phyloP scores from a whole-genome alignment of 2,888 invertebrate genomes.

The Deilephila porcellus region DNA sequence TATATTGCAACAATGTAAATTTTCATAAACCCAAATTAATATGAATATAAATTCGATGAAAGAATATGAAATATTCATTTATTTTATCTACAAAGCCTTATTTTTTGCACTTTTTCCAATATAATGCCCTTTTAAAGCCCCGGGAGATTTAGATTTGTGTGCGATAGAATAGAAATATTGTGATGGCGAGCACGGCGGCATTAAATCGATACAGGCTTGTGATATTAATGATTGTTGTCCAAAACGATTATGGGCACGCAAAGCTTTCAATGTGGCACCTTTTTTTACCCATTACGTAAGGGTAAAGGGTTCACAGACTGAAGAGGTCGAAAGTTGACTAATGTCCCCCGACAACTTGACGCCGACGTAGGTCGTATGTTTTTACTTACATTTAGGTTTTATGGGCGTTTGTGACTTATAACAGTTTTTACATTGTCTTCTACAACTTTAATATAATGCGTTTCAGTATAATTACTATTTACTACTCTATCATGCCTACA shows the following conservation, averaged over 20 bases:
- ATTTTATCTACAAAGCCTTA: not conserved
- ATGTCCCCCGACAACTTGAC: constrained; percentile 6
- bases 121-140: not conserved
- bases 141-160: not conserved
- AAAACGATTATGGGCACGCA: constrained; percentile 40
- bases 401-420: too few relatives aligned
- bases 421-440: too few relatives aligned
- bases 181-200: not conserved
- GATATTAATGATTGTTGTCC: constrained; percentile 24
- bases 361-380: not conserved
- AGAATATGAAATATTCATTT: not conserved
- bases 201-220: constrained; percentile 27
- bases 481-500: too few relatives aligned
- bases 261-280: constrained; percentile 43
- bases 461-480: too few relatives aligned
- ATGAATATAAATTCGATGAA: not conserved
- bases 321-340: constrained; percentile 27
- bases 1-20: not conserved
- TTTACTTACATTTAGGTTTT: constrained; percentile 5
- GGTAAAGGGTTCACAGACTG: constrained; percentile 28
- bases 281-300: constrained; percentile 33
- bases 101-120: not conserved
- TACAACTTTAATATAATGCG: too few relatives aligned
- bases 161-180: not conserved
- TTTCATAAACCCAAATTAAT: not conserved